These are phyloP conservation scores for Eulimnadia texana DNA, from an alignment of 1,140 invertebrate genomes.

Conservation along the genomic window DNA sequence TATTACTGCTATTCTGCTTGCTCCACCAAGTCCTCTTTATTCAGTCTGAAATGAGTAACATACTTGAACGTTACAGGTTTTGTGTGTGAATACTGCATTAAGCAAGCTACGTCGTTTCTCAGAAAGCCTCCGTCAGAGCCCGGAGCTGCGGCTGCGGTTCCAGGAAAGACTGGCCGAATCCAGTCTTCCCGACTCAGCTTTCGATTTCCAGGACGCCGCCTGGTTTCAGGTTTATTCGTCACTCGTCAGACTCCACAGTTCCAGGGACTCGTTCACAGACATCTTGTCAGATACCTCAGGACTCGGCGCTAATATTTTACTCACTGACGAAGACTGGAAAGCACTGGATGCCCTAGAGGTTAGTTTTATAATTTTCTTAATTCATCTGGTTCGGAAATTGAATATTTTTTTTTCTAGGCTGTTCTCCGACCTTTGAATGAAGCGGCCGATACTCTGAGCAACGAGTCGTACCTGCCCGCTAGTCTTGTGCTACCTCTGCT, in stretches of 20 bases:
- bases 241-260: background rate
- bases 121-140: background rate
- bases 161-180: no score
- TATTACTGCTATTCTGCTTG: no score
- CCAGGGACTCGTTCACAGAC: background rate
- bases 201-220: background rate
- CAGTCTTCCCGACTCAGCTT: background rate
- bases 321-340: background rate
- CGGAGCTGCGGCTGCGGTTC: background rate
- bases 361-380: background rate
- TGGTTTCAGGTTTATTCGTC: background rate
- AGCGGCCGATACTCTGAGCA: constrained; percentile 11
- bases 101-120: no score
- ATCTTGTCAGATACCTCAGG: background rate
- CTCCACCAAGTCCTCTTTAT: no score
- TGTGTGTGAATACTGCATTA: background rate
- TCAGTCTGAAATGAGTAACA: no score
- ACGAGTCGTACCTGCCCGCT: constrained; percentile 5
- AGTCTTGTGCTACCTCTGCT: constrained; percentile 9
- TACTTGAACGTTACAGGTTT: background rate
- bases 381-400: background rate
- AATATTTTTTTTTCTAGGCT: background rate
- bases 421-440: background rate
- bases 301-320: background rate
- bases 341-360: background rate